These are phyloP conservation scores for Amaurobius ferox DNA, from an alignment of 2,888 invertebrate genomes.

Conservation along the genomic window DNA sequence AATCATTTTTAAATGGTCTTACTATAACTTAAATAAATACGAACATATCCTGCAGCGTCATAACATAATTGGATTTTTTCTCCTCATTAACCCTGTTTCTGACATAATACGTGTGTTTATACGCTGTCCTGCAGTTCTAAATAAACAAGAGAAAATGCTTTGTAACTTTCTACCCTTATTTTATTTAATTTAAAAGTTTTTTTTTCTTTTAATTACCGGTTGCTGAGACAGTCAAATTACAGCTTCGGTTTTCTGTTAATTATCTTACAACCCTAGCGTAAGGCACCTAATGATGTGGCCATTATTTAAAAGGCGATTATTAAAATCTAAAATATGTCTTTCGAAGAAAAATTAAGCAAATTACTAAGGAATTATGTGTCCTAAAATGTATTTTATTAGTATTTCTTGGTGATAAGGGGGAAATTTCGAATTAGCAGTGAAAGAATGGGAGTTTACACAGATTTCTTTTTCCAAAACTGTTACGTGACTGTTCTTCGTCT, in stretches of 20 bases:
- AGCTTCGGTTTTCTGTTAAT: constrained; percentile 17
- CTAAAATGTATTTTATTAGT: no score
- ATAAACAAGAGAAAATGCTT: neutral
- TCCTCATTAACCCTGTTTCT: no score
- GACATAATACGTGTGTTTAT: no score
- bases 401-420: no score
- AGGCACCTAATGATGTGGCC: neutral
- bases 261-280: neutral
- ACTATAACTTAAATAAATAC: no score
- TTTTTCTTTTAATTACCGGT: constrained; percentile 35
- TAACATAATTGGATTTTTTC: no score
- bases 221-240: constrained; percentile 37
- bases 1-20: no score
- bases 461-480: no score
- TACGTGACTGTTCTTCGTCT: no score
- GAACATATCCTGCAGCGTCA: no score
- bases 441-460: no score
- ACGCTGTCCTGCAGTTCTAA: neutral
- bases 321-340: neutral
- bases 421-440: no score
- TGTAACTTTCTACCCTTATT: neutral
- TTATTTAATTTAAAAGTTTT: neutral
- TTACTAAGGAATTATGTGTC: neutral
- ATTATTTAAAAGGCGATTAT: neutral
- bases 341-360: neutral